Base-by-base conservation (phyloP, 53 echinoderm and acorn worm species). In the Crossaster papposus region DNA sequence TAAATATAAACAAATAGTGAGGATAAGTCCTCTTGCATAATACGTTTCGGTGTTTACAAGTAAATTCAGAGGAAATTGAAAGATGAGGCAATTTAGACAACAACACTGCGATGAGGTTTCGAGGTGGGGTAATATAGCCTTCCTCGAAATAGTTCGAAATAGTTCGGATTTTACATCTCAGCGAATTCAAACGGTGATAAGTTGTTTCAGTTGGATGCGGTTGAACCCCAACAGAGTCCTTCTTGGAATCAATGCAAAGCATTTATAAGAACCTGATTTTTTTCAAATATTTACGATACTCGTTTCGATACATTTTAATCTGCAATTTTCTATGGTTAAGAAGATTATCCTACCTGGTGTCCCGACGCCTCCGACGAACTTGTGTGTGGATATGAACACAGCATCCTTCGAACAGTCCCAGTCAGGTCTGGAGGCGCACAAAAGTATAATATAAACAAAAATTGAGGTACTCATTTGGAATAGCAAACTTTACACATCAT, bases 331-430 rank as follows among this genome's bases (percentile, higher is more conserved):
- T 18, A 58, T 18, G 58, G 58, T 58, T 58, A 0, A 15, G 15
- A 18, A 14, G 12, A 18, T 15, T 58, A 58, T 58, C 58, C 75
- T 73, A 94, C 96, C 96, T 74, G 99, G 98, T 5, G 99, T 96
- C 12, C 96, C 96, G 11, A 94, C 94, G 50, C 99, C 99, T 55
- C 99, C 99, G 44, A 99, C 95, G 70, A 99, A 99, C 65, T 99
- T 99, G 85, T 99, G 99, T 5, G 95, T 93, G 38, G 99, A 99
- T 22, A 99, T 90, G 73, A 99, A 99, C 11, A 99, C 96, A 10
- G 99, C 99, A 81, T 99, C 99, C 81, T 99, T 99, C 9, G 99
- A 99, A 58, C 94, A 94, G 81, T 96, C 94, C 72, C 70, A 82
- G 30, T 87, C 90, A 34, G 80, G 70, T 65, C 96, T 96, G 86